Base-by-base conservation (phyloP, 2,797 vertebrate genomes). In the Bradypodion pumilum region DNA sequence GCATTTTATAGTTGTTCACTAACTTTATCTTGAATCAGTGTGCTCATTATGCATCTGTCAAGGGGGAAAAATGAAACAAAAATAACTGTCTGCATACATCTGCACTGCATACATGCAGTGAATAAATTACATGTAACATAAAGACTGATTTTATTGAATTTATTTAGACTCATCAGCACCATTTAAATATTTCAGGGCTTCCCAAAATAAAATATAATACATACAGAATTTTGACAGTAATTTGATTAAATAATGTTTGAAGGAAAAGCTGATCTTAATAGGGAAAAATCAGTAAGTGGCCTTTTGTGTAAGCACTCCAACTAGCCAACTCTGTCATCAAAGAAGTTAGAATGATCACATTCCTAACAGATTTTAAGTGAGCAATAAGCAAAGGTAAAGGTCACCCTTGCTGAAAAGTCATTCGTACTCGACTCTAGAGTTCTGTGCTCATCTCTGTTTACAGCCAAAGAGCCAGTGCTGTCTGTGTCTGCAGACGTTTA, bases 1-100 rank as follows among this genome's bases (percentile, higher is more conserved):
- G 98, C 98, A 99, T 99, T 97, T 98, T 98, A 97, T 88, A 95
- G 96, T 95, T 95, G 94, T 97, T 97, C 93, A 97, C 98, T 98
- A 98, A 96, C 96, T 97, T 94, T 94, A 95, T 95, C 97, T 92
- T 94, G 91, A 94, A 96, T 92, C 95, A 96, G 94, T 90, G 94
- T 94, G 96, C 91, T 97, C 98, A 99, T 99, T 93, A 93, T 99
- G 97, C 95, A 96, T 96, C 98, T 99, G 95, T 42, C 84, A 81
- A 81, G 52, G 29, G 69, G 74, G 56, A 81, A 94, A 72, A n/a
- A 19, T 37, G 66, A 79, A 77, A 80, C 7, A 63, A 85, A 87
- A 42, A 81, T 87, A 42, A 70, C 19, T 65, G 65, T 35, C 59
- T 29, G 42, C 29, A 74, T 56, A 32, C 23, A 66, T 66, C 59